Evolutionary conservation across 2,797 vertebrate species (phyloP), one percentile per base, ranked within the genome.

Genomic region (Protosalanx chinensis): DNA sequence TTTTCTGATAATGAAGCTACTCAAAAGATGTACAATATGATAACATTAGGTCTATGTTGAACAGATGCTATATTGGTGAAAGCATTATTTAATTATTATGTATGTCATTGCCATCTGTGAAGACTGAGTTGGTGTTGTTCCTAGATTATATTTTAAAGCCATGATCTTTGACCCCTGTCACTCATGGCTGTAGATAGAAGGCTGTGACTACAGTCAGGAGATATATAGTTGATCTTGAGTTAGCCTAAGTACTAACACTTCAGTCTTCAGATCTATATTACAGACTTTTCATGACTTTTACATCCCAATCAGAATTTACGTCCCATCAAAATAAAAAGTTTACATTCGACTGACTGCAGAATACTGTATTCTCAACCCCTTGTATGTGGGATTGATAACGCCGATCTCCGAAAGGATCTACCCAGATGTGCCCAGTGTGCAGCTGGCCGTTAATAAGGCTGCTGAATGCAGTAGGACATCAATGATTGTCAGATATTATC

Each of bases 111-210:
- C 30, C 41, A 58, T 71, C 68, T 67, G 62, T 71, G 37, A 77
- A 37, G 66, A 75, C 66, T 58, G 72, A 66, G 72, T 35, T 58
- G 15, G 18, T 23, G 79, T 72, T 72, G 77, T 85, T 87, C 86
- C 30, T 67, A 79, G 85, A 83, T 82, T 81, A 72, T 85, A 81
- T 86, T 89, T 88, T 87, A 87, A 83, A 75, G 79, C 75, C 56
- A 1, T 79, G 85, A 88, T 84, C 89, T 87, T 82, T 90, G 87
- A 83, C 69, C 86, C 78, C 82, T 89, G 85, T 88, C 89, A 90
- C 80, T 74, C 82, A 72, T 82, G 81, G 83, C 70, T 68, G 63
- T 79, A 88, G 86, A 86, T 85, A 86, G 85, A 60, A 32, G 75
- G 84, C 77, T 81, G 77, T 0, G 49, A 80, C 79, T 80, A 56